Conservation (phyloP, 1,140 invertebrate genomes). For the Nasonia vitripennis region DNA sequence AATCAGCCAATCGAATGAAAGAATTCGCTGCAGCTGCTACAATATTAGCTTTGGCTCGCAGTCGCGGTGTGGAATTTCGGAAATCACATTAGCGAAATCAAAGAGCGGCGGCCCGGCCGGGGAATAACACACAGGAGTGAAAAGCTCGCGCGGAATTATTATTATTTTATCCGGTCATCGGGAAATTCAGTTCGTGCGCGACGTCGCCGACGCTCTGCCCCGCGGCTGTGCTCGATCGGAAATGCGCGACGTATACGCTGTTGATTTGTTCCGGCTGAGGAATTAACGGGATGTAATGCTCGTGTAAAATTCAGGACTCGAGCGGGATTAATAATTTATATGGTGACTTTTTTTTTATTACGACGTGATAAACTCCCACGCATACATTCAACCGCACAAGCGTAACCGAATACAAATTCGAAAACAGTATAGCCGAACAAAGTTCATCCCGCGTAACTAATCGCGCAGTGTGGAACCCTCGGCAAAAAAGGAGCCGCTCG, state of each 20-base stretch:
- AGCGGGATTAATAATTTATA: background rate
- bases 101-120: background rate
- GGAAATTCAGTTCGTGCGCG: background rate
- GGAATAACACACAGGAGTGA: background rate
- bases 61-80: background rate
- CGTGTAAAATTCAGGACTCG: too few species aligned
- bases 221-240: too few species aligned
- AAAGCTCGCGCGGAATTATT: background rate
- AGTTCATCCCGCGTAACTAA: slow-evolving; percentile 23
- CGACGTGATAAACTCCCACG: too few species aligned
- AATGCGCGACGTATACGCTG: too few species aligned
- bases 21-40: background rate
- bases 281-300: background rate
- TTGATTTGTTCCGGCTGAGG: too few species aligned
- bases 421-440: background rate
- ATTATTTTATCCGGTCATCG: slow-evolving; percentile 8
- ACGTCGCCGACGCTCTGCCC: too few species aligned
- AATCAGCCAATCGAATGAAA: background rate
- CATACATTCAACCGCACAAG: background rate
- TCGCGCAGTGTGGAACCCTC: background rate
- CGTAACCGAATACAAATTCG: too few species aligned
- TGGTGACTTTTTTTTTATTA: background rate
- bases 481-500: background rate
- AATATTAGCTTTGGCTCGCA: slow-evolving; percentile 25
- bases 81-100: slow-evolving; percentile 36